These are phyloP conservation scores for Incurvaria masculella DNA, from an alignment of 2,888 invertebrate genomes.

Conservation along the genomic window DNA sequence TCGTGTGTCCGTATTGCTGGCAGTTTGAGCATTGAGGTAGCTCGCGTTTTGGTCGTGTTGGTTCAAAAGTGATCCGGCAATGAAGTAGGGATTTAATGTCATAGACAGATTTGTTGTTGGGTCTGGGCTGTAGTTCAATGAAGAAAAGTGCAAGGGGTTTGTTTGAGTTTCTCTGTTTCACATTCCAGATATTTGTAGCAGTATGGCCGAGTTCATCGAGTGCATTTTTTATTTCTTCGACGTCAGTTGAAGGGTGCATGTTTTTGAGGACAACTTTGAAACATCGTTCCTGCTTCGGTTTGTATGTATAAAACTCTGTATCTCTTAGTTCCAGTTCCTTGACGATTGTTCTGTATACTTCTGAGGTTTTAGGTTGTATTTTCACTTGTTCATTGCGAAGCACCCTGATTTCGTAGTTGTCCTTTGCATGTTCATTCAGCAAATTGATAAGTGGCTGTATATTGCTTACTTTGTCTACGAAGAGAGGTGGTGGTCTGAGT, in stretches of 20 bases:
- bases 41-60: slow-evolving; percentile 15
- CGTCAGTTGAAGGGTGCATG: not conserved
- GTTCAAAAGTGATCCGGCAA: slow-evolving; percentile 11
- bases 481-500: too few species aligned
- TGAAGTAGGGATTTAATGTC: not conserved
- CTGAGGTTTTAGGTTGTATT: too few species aligned
- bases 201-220: not conserved
- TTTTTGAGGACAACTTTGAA: too few species aligned
- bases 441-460: too few species aligned
- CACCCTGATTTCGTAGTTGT: too few species aligned
- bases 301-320: too few species aligned
- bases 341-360: too few species aligned
- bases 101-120: not conserved
- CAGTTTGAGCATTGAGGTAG: slow-evolving; percentile 18
- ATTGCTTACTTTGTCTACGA: too few species aligned
- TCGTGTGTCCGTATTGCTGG: slow-evolving; percentile 18
- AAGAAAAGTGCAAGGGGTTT: not conserved
- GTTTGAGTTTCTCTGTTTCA: not conserved
- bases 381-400: too few species aligned
- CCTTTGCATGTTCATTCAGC: too few species aligned
- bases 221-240: not conserved
- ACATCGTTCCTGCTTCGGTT: too few species aligned
- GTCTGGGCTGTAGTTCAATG: not conserved
- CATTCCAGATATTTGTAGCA: not conserved
- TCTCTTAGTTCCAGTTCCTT: too few species aligned